Conservation (phyloP, 2,888 invertebrate species). For the Cartodere bifasciata region DNA sequence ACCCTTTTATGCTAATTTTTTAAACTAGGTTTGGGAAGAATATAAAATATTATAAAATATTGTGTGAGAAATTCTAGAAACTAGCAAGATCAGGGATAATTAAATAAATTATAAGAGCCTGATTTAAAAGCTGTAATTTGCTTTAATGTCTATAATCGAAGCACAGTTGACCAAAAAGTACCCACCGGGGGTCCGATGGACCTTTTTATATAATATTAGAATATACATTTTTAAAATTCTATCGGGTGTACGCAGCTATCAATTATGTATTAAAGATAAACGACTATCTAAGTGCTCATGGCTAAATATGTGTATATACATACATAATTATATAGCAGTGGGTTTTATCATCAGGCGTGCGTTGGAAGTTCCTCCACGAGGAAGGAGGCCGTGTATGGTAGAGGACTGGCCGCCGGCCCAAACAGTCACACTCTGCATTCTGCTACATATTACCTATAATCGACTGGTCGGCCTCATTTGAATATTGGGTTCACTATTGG, state of each 20-base stretch:
- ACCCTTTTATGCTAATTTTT: too few species aligned
- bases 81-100: constrained; percentile 18
- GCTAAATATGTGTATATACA: constrained; percentile 38
- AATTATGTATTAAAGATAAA: constrained; percentile 39
- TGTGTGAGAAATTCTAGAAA: too few species aligned
- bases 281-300: constrained; percentile 36
- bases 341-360: constrained; percentile 33
- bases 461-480: constrained; percentile 29
- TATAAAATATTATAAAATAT: background rate
- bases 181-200: constrained; percentile 12
- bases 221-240: constrained; percentile 36
- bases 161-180: constrained; percentile 20
- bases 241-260: constrained; percentile 35
- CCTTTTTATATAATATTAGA: constrained; percentile 25
- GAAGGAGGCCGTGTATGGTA: constrained; percentile 21
- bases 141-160: constrained; percentile 26
- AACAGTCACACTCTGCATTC: constrained; percentile 30
- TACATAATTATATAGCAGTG: constrained; percentile 37
- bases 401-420: constrained; percentile 24
- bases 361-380: constrained; percentile 20
- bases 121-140: constrained; percentile 25
- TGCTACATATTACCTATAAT: constrained; percentile 31
- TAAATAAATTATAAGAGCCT: constrained; percentile 25
- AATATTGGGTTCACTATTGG: constrained; percentile 27
- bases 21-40: too few species aligned